Evolutionary conservation across 2,888 invertebrate species (phyloP).

Genomic region (Altica lythri): DNA sequence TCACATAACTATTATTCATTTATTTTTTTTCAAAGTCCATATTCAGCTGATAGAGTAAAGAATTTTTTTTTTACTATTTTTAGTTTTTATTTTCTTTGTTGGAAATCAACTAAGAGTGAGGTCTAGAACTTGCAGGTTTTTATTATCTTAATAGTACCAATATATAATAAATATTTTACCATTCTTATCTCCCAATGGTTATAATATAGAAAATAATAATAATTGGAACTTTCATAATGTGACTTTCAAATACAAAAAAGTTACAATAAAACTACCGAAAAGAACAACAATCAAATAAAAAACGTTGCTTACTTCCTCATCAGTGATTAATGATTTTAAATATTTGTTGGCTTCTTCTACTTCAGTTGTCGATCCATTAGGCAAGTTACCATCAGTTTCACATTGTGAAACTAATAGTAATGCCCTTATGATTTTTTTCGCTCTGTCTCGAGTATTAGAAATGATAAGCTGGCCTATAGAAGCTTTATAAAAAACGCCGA

Average conservation of each 20-base stretch:
- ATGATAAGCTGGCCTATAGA: constrained; percentile 6
- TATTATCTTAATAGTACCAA: background rate
- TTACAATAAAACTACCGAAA: too few species aligned
- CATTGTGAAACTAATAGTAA: constrained; percentile 5
- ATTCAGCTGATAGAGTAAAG: too few species aligned
- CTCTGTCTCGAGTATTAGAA: background rate
- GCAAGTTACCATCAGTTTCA: constrained; percentile 9
- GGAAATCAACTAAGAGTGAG: background rate
- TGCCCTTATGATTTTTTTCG: background rate
- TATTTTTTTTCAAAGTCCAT: too few species aligned
- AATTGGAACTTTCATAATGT: background rate
- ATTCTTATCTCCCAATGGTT: background rate
- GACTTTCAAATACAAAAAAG: background rate
- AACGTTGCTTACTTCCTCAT: background rate
- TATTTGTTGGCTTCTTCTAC: background rate
- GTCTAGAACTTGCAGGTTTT: background rate
- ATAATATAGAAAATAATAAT: too few species aligned
- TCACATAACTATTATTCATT: too few species aligned
- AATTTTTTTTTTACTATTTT: too few species aligned
- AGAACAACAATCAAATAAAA: too few species aligned
- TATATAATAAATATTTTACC: background rate
- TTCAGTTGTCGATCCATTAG: background rate
- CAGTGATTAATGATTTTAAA: background rate
- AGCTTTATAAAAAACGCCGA: constrained; percentile 1
- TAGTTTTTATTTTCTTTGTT: too few species aligned